These are phyloP conservation scores for Nomada ruficornis DNA, from an alignment of 2,888 invertebrate genomes.

Conservation along the genomic window DNA sequence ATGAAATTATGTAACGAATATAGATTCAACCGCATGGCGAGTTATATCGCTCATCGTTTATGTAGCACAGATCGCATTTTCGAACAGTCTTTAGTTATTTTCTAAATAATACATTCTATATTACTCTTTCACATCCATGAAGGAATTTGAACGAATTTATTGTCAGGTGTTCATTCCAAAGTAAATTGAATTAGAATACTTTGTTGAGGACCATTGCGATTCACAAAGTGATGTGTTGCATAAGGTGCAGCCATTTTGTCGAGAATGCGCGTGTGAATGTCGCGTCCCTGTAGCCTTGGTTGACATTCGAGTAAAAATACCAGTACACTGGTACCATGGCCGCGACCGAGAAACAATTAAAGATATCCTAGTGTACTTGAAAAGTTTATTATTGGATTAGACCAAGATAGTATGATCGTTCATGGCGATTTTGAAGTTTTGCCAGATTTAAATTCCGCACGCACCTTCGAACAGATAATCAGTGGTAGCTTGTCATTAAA, in stretches of 20 bases:
- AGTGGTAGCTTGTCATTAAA: slow-evolving; percentile 5
- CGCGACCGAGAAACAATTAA: slow-evolving; percentile 67
- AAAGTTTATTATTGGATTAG: slow-evolving; percentile 62
- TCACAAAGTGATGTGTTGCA: slow-evolving; percentile 72
- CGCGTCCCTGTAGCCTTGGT: slow-evolving; percentile 39
- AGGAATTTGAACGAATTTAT: neutral
- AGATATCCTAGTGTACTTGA: slow-evolving; percentile 45
- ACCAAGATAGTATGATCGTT: slow-evolving; percentile 48
- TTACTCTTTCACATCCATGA: neutral
- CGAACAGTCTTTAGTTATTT: neutral
- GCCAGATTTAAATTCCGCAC: slow-evolving; percentile 51
- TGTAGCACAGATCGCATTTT: neutral
- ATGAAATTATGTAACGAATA: slow-evolving; percentile 48
- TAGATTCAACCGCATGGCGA: slow-evolving; percentile 33
- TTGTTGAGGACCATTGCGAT: neutral
- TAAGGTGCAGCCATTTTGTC: slow-evolving; percentile 82
- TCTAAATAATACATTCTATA: neutral
- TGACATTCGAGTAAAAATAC: slow-evolving; percentile 59
- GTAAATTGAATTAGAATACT: neutral
- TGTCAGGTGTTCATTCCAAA: neutral
- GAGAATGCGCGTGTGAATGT: slow-evolving; percentile 54
- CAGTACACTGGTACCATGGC: slow-evolving; percentile 41
- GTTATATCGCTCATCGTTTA: neutral
- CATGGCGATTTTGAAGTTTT: slow-evolving; percentile 47
- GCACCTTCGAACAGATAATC: slow-evolving; percentile 62